These are phyloP conservation scores for Hipparchia semele DNA, from an alignment of 2,888 invertebrate species.

Conservation along the genomic window DNA sequence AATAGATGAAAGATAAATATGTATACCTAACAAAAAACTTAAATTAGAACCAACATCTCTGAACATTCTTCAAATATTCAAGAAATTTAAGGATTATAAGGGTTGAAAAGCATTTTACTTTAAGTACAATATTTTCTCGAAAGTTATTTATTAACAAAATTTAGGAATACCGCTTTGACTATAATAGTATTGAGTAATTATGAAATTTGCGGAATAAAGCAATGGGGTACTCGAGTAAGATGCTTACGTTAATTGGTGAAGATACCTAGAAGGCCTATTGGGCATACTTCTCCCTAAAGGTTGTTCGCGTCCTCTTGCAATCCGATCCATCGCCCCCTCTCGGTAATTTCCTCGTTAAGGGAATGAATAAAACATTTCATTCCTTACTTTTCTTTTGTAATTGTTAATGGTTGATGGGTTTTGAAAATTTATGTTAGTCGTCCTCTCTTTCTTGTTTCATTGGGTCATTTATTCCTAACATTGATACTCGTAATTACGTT, in stretches of 20 bases:
- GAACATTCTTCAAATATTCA: not conserved
- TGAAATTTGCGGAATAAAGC: conserved; percentile 39
- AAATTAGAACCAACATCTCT: not conserved
- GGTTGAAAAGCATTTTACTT: conserved; percentile 19
- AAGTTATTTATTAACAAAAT: conserved; percentile 20
- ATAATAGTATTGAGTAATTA: conserved; percentile 32
- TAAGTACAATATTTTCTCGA: not conserved
- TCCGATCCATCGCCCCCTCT: conserved; percentile 77
- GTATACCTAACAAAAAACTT: not conserved
- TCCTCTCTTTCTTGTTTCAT: conserved; percentile 60
- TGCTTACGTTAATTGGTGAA: conserved; percentile 72
- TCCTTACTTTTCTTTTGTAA: conserved; percentile 81
- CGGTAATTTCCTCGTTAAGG: conserved; percentile 82
- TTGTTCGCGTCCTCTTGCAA: conserved; percentile 73
- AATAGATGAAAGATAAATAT: too few relatives aligned
- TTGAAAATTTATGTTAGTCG: conserved; percentile 75
- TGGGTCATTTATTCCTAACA: conserved; percentile 55
- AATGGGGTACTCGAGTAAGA: conserved; percentile 46
- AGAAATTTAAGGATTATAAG: conserved; percentile 10
- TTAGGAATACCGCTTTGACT: conserved; percentile 23
- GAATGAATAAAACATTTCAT: conserved; percentile 83
- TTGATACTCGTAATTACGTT: conserved; percentile 41
- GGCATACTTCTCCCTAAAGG: conserved; percentile 75
- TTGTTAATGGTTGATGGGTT: conserved; percentile 81
- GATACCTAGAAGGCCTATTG: conserved; percentile 73